These are phyloP conservation scores for Plemyria rubiginata DNA, from an alignment of 2,888 invertebrate species.

Conservation along the genomic window DNA sequence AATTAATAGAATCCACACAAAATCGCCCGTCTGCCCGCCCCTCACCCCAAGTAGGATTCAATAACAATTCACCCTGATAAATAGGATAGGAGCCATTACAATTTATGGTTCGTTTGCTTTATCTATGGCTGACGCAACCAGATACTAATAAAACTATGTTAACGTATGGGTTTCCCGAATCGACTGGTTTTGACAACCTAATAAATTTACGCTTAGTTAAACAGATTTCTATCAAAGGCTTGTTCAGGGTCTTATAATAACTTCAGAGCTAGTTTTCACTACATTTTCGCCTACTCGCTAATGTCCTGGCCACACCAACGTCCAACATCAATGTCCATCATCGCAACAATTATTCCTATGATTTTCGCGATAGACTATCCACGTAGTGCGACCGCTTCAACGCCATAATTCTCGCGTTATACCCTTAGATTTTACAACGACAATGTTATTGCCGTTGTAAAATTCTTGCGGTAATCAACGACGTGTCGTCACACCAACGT, in stretches of 20 bases:
- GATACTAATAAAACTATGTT: slow-evolving; percentile 54
- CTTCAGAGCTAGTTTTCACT: too few relatives aligned
- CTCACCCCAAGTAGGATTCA: slow-evolving; percentile 28
- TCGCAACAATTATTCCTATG: too few relatives aligned
- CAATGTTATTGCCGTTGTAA: too few relatives aligned
- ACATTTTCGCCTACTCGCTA: too few relatives aligned
- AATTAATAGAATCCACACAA: not conserved
- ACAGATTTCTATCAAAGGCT: slow-evolving; percentile 17
- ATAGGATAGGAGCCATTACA: slow-evolving; percentile 66
- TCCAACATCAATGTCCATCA: too few relatives aligned
- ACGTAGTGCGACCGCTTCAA: too few relatives aligned
- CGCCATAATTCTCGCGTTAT: too few relatives aligned
- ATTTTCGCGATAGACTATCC: too few relatives aligned
- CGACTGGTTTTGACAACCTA: slow-evolving; percentile 33
- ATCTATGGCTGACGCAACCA: slow-evolving; percentile 57
- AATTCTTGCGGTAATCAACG: too few relatives aligned
- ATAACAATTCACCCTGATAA: slow-evolving; percentile 61
- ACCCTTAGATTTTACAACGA: too few relatives aligned
- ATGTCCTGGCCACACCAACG: too few relatives aligned
- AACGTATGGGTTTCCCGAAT: slow-evolving; percentile 33
- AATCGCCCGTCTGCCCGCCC: slow-evolving; percentile 25
- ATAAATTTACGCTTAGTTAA: slow-evolving; percentile 36
- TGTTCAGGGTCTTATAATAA: not conserved
- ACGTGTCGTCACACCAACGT: too few relatives aligned
- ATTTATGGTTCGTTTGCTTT: slow-evolving; percentile 69